Evolutionary conservation across 2,797 vertebrate species (phyloP).

Genomic region (Amniataba percoides): DNA sequence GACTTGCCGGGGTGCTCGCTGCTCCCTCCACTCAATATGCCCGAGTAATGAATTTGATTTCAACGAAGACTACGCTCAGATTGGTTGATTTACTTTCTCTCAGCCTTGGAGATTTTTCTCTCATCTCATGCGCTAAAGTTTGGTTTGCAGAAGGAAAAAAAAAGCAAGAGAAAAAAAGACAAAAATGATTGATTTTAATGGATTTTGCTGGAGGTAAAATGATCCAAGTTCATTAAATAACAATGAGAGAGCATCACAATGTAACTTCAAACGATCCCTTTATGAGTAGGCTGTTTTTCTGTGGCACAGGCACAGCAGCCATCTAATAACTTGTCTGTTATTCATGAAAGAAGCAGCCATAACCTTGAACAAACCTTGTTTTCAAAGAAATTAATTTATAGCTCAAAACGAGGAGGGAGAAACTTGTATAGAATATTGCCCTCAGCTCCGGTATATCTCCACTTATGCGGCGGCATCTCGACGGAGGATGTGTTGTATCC

Average conservation of each 20-base stretch:
- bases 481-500: not conserved
- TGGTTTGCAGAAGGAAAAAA: constrained; percentile 39
- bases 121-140: constrained; percentile 49
- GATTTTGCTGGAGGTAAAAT: constrained; percentile 69
- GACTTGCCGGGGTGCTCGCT: constrained; percentile 11
- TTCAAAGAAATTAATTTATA: constrained; percentile 62
- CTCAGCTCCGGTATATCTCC: constrained; percentile 25
- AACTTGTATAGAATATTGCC: constrained; percentile 28
- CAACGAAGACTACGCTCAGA: constrained; percentile 46
- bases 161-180: constrained; percentile 2
- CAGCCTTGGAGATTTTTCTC: constrained; percentile 44
- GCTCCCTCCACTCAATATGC: constrained; percentile 41
- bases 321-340: constrained; percentile 71
- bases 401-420: constrained; percentile 34
- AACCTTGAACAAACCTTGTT: constrained; percentile 69
- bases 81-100: constrained; percentile 59
- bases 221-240: constrained; percentile 76
- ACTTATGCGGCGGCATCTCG: constrained; percentile 17
- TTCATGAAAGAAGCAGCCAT: constrained; percentile 48
- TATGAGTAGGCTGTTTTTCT: constrained; percentile 64
- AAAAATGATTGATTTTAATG: constrained; percentile 77
- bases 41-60: constrained; percentile 59
- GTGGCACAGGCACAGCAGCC: constrained; percentile 48
- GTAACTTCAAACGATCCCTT: constrained; percentile 72
- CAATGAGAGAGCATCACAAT: constrained; percentile 71